Base-by-base conservation (phyloP, 2,888 invertebrate species). In the Alloscopus bannaensis region DNA sequence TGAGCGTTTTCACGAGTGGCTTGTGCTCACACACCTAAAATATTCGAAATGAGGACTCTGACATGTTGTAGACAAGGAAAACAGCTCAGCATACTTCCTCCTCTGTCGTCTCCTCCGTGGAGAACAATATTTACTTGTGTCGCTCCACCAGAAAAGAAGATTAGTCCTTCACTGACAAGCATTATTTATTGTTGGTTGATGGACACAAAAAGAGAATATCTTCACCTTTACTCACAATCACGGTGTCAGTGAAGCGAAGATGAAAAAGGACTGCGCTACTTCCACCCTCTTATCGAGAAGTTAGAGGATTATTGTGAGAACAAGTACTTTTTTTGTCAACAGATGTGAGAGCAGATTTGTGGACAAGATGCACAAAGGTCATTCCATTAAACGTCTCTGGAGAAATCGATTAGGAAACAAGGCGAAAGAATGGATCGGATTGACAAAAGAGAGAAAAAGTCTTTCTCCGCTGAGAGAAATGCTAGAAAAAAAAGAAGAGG, bases 321-420 rank as follows among this genome's bases (percentile, higher is more conserved):
- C n/a, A n/a, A n/a, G n/a, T n/a, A n/a, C n/a, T n/a, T n/a, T n/a
- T 18, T 13, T 42, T 65, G 65, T 65, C 47, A 65, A 24, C 20
- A 47, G 3, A 24, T 22, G 24, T 24, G 55, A 55, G 26, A 36
- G 4, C 36, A 40, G 22, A 29, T n/a, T n/a, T n/a, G n/a, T n/a
- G n/a, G n/a, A n/a, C n/a, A n/a, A n/a, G n/a, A n/a, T n/a, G n/a
- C 62, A 62, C 24, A 55, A 52, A 55, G 60, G 52, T 68, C 68
- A 50, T 60, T 76, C 76, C 76, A 76, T 76, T 76, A 76, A 62
- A 57, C n/a, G 47, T 36, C 76, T 62, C 68, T 62, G 16, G 26
- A 60, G 68, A 62, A 62, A 62, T 62, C 47, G 50, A 62, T 62
- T 72, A 62, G 45, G 50, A 42, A 64, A 31, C 1, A 22, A 55